phyloP scores from a whole-genome alignment of 2,888 invertebrate genomes.

The Biston stratarius region DNA sequence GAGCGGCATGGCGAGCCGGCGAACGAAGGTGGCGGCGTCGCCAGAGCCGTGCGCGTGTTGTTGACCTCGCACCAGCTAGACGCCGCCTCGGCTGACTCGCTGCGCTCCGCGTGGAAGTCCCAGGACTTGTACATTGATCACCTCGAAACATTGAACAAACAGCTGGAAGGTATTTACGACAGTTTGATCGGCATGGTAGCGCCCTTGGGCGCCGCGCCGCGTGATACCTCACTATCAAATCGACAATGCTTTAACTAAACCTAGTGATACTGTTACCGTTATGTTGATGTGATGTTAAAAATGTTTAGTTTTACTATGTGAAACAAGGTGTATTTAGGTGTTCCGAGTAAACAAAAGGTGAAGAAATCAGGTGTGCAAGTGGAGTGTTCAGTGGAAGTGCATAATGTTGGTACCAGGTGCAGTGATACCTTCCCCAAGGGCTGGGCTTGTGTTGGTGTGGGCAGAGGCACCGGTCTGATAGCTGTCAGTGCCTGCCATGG shows the following conservation, averaged over 20 bases:
- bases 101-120: constrained; percentile 90
- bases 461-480: constrained; percentile 59
- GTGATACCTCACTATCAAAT: constrained; percentile 77
- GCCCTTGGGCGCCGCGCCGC: constrained; percentile 76
- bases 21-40: constrained; percentile 82
- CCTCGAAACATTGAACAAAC: constrained; percentile 90
- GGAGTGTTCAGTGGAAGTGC: constrained; percentile 71
- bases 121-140: constrained; percentile 92
- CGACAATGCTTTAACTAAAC: constrained; percentile 86
- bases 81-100: constrained; percentile 88
- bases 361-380: constrained; percentile 74
- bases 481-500: constrained; percentile 50
- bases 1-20: constrained; percentile 80
- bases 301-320: constrained; percentile 74
- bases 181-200: constrained; percentile 81
- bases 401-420: constrained; percentile 50
- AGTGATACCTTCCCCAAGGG: constrained; percentile 60
- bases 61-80: constrained; percentile 89
- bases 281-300: constrained; percentile 73
- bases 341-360: constrained; percentile 65
- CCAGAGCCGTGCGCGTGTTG: constrained; percentile 85
- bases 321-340: constrained; percentile 82
- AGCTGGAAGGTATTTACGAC: constrained; percentile 92
- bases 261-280: constrained; percentile 80
- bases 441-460: constrained; percentile 66